Evolutionary conservation across 2,113 vertebrate species (phyloP), one percentile per base, ranked within the genome.

Genomic region (Probosciger aterrimus): DNA sequence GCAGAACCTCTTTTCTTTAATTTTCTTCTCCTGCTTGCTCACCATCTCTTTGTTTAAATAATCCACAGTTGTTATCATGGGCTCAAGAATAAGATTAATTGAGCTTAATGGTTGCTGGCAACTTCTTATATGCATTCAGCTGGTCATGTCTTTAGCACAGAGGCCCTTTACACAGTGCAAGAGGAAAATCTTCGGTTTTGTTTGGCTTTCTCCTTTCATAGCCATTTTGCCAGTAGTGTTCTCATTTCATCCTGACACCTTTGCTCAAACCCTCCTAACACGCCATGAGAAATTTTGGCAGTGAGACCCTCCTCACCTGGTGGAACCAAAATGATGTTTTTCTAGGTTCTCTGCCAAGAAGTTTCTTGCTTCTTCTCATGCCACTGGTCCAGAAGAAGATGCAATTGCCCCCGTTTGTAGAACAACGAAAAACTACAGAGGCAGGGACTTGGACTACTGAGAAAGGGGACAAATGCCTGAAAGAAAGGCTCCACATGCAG

Each of bases 1-100:
- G 79, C 60, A 87, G 76, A 95, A 92, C 49, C 37, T 74, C 76
- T 93, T 84, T 84, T 87, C 86, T 89, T 82, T 59, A 83, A 18
- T 93, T 92, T 92, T 82, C 37, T 80, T 95, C 83, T 88, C 69
- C 68, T 84, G 67, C 69, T 92, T 90, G 79, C 75, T 55, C 74
- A 86, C 76, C 67, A 90, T n/a, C 7, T 19, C 85, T 93, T 95
- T 93, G 86, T 92, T 95, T 94, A 86, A 95, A 95, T 90, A 94
- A 91, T 82, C 92, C 88, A 84, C 91, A 96, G 89, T 93, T 92
- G 80, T 86, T 97, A 92, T 83, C 35, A 7, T 71, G 57, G 80
- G 70, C 82, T 93, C 80, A 65, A 86, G 89, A 97, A 96, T 83
- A 91, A 70, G 71, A 95, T 81, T 96, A 93, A 96, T 94, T 84